Conservation (phyloP, 2,797 vertebrate species). For the Semotilus atromaculatus region DNA sequence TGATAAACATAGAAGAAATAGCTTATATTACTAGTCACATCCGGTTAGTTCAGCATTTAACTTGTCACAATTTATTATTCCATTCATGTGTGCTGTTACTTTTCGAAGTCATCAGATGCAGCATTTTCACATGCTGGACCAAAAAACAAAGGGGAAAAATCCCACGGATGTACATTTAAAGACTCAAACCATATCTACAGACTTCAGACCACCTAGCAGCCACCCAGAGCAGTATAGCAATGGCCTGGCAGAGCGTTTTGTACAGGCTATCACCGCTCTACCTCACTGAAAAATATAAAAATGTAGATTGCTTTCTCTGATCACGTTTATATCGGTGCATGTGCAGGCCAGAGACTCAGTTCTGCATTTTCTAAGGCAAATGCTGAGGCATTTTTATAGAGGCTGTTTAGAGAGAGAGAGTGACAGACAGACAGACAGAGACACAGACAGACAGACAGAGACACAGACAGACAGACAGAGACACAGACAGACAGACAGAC, state of each 20-base stretch:
- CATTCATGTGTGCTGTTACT: neutral
- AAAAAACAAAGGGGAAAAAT: neutral
- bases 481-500: no score
- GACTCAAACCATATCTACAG: neutral
- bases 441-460: no score
- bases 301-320: neutral
- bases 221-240: neutral
- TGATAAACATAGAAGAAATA: neutral
- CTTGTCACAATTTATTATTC: neutral
- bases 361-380: neutral
- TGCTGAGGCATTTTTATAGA: constrained; percentile 1
- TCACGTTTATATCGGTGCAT: neutral
- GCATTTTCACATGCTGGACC: neutral
- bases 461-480: no score
- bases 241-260: neutral
- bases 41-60: neutral
- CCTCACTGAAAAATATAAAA: neutral
- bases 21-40: neutral
- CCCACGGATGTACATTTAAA: neutral
- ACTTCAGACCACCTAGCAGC: neutral
- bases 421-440: neutral
- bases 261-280: neutral
- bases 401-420: neutral
- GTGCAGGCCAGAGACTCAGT: neutral
- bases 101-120: neutral